phyloP scores from a whole-genome alignment of 2,888 invertebrate genomes.

The Ophioninae sp. region DNA sequence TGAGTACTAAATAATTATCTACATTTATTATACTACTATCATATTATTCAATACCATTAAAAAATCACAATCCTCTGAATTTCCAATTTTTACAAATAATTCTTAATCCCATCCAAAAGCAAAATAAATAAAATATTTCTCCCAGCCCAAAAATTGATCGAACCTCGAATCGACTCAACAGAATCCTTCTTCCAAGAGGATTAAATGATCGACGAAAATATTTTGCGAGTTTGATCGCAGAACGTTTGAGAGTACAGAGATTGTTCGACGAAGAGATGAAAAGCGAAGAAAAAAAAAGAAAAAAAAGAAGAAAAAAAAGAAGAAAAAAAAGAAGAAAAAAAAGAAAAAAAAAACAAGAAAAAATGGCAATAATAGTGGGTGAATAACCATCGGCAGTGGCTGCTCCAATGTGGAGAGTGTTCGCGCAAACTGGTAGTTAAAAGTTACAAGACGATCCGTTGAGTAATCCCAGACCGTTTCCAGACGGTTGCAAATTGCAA shows the following conservation, averaged over 20 bases:
- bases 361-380: constrained; percentile 51
- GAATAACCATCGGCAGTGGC: constrained; percentile 52
- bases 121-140: too few relatives aligned
- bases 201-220: neutral
- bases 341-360: too few relatives aligned
- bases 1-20: too few relatives aligned
- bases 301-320: too few relatives aligned
- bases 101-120: too few relatives aligned
- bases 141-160: too few relatives aligned
- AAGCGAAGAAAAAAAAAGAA: constrained; percentile 17
- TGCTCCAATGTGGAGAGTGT: constrained; percentile 54
- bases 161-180: neutral
- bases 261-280: constrained; percentile 18
- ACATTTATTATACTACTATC: too few relatives aligned
- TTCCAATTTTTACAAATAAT: too few relatives aligned
- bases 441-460: constrained; percentile 80
- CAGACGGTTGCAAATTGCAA: constrained; percentile 79
- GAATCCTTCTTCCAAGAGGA: neutral
- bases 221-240: neutral
- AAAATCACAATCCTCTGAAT: too few relatives aligned
- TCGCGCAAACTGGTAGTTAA: constrained; percentile 77
- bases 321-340: constrained; percentile 16
- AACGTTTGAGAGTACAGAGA: neutral
- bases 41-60: too few relatives aligned
- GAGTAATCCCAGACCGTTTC: constrained; percentile 80